Base-by-base conservation (phyloP, 1,140 invertebrate species). In the Antheraea pernyi region DNA sequence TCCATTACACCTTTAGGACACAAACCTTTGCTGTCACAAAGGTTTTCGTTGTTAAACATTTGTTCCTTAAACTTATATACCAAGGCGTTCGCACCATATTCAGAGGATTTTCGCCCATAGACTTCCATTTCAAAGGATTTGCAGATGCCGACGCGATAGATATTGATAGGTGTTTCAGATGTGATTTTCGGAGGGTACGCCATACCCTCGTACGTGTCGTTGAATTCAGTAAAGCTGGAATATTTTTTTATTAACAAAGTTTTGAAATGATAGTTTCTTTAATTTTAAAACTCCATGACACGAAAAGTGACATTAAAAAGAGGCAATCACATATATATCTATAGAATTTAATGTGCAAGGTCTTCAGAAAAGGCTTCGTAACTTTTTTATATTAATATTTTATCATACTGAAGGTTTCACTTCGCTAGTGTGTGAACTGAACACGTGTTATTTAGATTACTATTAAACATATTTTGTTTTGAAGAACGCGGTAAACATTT, bases 131-230 rank as follows among this genome's bases (percentile, higher is more conserved):
- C 22, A 59, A 68, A 71, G 19, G 63, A 61, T 67, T 46, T 74
- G 67, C 73, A 74, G 67, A 74, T 46, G 7, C 69, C 67, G 2
- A 69, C 9, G 0, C 69, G 63, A 37, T 65, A 69, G 22, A 69
- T 67, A 61, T 72, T 71, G 30, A 74, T 68, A 19, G 73, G 69
- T 7, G 71, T 46, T 0, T 65, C 60, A 11, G 42, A 64, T 4
- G 65, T 39, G 19, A 71, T n/a, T 13, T 42, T 36, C 5, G 73
- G 73, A 10, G 69, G 69, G 39, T 71, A 74, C 2, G 37, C 63
- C 18, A 66, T 68, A 5, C 69, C 73, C 16, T 74, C 73, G 37
- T 74, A 74, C 0, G 73, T 74, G 62, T 74, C 67, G 65, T 67
- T 67, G 65, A 67, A 67, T 7, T 16, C n/a, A 11, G 53, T 30